phyloP scores from a whole-genome alignment of 2,113 vertebrate species.

The Oxyruncus cristatus region DNA sequence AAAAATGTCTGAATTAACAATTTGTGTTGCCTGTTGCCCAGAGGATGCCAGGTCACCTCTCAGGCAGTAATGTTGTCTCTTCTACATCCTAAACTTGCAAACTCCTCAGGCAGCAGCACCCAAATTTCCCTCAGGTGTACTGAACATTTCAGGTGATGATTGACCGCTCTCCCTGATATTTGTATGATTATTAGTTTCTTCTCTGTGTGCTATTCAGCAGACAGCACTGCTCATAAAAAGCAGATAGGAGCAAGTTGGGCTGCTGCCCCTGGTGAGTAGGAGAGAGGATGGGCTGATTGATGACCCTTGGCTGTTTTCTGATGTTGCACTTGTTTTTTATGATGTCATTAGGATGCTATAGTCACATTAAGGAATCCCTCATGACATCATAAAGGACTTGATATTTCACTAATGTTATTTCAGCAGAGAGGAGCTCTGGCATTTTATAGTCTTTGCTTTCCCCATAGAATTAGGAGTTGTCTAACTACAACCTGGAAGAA shows the following conservation, averaged over 20 bases:
- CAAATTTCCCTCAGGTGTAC: neutral
- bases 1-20: neutral
- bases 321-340: slow-evolving; percentile 77
- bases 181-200: slow-evolving; percentile 52
- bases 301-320: slow-evolving; percentile 69
- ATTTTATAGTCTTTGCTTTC: slow-evolving; percentile 73
- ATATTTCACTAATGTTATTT: slow-evolving; percentile 83
- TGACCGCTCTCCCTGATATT: slow-evolving; percentile 42
- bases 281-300: slow-evolving; percentile 73
- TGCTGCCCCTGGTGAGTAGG: slow-evolving; percentile 41
- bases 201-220: slow-evolving; percentile 8
- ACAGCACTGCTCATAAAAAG: slow-evolving; percentile 55
- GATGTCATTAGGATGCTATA: slow-evolving; percentile 80
- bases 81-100: neutral
- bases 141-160: slow-evolving; percentile 29
- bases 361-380: slow-evolving; percentile 79
- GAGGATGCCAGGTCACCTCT: neutral
- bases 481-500: slow-evolving; percentile 75
- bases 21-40: neutral
- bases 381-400: slow-evolving; percentile 83
- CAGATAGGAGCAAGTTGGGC: slow-evolving; percentile 34
- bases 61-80: neutral
- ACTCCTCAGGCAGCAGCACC: slow-evolving; percentile 1
- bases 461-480: slow-evolving; percentile 73
- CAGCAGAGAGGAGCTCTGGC: slow-evolving; percentile 72